phyloP scores from a whole-genome alignment of 2,113 vertebrate species.

The Nibea albiflora region DNA sequence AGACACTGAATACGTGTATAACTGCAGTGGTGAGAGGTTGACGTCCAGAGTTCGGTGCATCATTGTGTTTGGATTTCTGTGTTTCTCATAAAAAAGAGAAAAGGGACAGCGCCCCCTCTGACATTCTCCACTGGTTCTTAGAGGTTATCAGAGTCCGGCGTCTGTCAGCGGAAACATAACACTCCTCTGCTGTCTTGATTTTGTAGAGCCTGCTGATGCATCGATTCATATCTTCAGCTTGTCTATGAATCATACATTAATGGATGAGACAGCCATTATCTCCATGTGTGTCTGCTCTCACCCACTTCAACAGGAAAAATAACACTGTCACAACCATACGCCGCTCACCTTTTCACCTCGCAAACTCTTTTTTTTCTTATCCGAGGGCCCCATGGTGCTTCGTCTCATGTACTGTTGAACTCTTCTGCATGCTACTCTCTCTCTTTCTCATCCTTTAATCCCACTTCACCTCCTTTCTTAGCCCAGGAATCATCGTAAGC shows the following conservation, averaged over 20 bases:
- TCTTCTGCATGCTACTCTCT: background rate
- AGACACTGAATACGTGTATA: background rate
- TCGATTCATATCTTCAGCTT: constrained; percentile 76
- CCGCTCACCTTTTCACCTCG: constrained; percentile 25
- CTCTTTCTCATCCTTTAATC: constrained; percentile 6
- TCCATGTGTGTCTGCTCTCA: constrained; percentile 69
- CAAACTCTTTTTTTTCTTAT: background rate
- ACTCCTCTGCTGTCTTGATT: constrained; percentile 69
- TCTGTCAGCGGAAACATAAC: constrained; percentile 75
- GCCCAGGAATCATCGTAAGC: background rate
- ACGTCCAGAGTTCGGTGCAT: background rate
- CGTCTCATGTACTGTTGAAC: background rate
- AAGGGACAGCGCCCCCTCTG: constrained; percentile 36
- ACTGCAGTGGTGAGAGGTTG: background rate
- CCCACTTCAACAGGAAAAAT: constrained; percentile 63
- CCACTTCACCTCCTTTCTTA: background rate
- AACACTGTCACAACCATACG: constrained; percentile 15
- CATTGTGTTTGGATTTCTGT: background rate
- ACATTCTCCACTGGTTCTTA: constrained; percentile 50
- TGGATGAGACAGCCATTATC: constrained; percentile 79
- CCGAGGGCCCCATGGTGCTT: background rate
- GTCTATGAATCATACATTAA: constrained; percentile 80
- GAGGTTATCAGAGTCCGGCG: constrained; percentile 63
- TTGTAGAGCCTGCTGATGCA: constrained; percentile 72
- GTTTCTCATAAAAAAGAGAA: constrained; percentile 3